Evolutionary conservation across 2,113 vertebrate species (phyloP).

Genomic region (Sula dactylatra): DNA sequence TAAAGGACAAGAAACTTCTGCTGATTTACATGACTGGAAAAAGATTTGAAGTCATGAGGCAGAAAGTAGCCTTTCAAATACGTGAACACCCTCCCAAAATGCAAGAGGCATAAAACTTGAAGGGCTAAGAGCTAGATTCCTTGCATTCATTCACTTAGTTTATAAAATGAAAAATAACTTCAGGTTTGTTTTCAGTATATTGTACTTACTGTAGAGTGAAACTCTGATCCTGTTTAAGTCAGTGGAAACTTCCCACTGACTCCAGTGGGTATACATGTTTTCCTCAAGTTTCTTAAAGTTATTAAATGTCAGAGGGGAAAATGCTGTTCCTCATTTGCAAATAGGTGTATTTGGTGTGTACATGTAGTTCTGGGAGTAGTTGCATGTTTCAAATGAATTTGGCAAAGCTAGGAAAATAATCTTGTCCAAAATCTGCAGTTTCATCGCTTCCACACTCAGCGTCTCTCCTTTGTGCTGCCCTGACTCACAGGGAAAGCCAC

Average conservation of each 20-base stretch:
- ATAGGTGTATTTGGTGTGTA: neutral
- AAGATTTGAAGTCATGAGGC: neutral
- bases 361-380: neutral
- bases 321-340: neutral
- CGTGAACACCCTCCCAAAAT: neutral
- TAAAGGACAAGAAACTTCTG: neutral
- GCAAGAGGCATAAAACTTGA: neutral
- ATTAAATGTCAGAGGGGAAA: neutral
- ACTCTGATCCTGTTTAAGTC: neutral
- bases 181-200: neutral
- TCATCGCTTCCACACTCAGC: neutral
- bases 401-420: neutral
- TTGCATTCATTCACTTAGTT: neutral
- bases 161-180: neutral
- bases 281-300: neutral
- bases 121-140: neutral
- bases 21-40: neutral
- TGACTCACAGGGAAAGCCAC: neutral
- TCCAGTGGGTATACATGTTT: neutral
- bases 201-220: neutral
- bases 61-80: neutral
- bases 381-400: neutral
- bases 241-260: neutral
- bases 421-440: conserved; percentile 38
- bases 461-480: neutral